Percentiles rank a stretch among this genome's conserved stretches.
Conservation (phyloP, 2,113 vertebrate species). For the Agapornis roseicollis region DNA sequence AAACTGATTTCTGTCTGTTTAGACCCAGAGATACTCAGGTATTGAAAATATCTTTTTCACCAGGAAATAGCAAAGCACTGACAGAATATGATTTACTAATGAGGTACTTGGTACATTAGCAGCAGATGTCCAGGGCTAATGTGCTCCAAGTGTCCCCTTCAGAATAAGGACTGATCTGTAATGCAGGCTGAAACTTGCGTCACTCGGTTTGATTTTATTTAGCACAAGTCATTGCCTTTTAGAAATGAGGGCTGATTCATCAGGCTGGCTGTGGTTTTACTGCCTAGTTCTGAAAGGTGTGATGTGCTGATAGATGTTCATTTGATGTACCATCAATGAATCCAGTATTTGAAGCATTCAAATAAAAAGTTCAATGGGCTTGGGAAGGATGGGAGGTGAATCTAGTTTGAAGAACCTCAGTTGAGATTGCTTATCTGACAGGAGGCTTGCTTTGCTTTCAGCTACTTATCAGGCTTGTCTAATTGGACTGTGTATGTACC, state of each 20-base stretch:
- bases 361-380: not conserved
- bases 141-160: not conserved
- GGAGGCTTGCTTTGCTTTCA: not conserved
- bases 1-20: not conserved
- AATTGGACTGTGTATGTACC: accelerated
- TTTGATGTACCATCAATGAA: not conserved
- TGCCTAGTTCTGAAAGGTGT: not conserved
- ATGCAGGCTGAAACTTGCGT: not conserved
- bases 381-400: not conserved
- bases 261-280: not conserved
- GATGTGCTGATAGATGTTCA: not conserved
- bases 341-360: not conserved
- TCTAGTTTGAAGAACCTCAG: accelerated
- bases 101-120: not conserved
- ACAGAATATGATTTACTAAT: not conserved
- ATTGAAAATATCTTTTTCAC: not conserved
- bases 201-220: not conserved
- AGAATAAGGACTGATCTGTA: not conserved
- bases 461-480: not conserved
- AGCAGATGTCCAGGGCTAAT: not conserved
- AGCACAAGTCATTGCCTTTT: not conserved
- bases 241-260: not conserved
- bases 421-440: not conserved
- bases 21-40: not conserved
- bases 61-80: not conserved